These are phyloP conservation scores for Synergus gifuensis DNA, from an alignment of 2,888 invertebrate species.

Conservation along the genomic window DNA sequence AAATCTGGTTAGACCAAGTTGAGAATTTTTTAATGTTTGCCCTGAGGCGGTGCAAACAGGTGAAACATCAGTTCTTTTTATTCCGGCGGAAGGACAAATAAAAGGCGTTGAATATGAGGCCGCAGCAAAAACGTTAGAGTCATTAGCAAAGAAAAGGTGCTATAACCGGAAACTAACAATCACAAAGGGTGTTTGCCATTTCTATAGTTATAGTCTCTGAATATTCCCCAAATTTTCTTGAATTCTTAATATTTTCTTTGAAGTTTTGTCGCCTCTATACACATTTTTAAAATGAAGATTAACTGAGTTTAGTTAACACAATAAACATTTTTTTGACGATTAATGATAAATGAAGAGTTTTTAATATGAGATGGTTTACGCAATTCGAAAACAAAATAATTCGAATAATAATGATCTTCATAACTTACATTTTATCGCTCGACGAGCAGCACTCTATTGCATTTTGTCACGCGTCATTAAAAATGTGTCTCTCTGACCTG, in stretches of 20 bases:
- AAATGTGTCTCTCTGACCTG: slow-evolving; percentile 25
- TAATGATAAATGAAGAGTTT: not conserved
- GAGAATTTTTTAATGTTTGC: slow-evolving; percentile 47
- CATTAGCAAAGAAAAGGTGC: slow-evolving; percentile 57
- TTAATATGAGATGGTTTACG: not conserved
- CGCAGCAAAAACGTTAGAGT: slow-evolving; percentile 46
- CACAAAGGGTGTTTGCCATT: slow-evolving; percentile 38
- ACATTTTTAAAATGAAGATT: not conserved
- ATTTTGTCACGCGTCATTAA: slow-evolving; percentile 38
- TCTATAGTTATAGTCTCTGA: not conserved
- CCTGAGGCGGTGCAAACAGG: slow-evolving; percentile 49
- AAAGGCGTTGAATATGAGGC: slow-evolving; percentile 15
- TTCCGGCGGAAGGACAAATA: slow-evolving; percentile 50
- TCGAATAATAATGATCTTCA: slow-evolving; percentile 34
- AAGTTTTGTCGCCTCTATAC: not conserved
- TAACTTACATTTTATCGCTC: slow-evolving; percentile 43
- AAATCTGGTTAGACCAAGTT: slow-evolving; percentile 32
- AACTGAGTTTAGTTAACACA: not conserved
- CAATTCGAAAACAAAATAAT: slow-evolving; percentile 20
- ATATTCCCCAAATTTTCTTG: not conserved
- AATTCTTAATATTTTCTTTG: not conserved
- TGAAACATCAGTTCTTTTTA: slow-evolving; percentile 38
- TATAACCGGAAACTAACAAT: slow-evolving; percentile 60
- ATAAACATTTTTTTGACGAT: not conserved
- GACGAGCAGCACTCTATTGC: slow-evolving; percentile 26